Evolutionary conservation across 2,888 invertebrate species (phyloP).

Genomic region (Oasisia sp.): DNA sequence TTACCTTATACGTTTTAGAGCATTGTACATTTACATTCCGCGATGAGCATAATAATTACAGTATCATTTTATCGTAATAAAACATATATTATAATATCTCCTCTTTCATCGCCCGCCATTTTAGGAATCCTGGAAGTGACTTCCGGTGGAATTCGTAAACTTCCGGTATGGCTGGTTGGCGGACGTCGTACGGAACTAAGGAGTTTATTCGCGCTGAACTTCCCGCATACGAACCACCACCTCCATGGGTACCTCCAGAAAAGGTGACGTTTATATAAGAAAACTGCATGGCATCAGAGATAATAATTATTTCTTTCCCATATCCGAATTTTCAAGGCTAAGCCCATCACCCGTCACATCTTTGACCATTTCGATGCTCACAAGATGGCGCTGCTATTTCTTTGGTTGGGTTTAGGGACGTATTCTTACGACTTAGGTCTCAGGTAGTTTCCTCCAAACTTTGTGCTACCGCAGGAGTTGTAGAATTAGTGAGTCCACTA

Average conservation of each 20-base stretch:
- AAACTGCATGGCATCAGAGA: background rate
- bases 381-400: no score
- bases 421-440: no score
- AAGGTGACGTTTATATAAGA: constrained; percentile 45
- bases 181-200: constrained; percentile 14
- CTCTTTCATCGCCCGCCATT: background rate
- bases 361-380: no score
- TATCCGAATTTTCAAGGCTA: background rate
- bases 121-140: background rate
- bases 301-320: background rate
- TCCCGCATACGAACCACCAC: constrained; percentile 60
- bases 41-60: background rate
- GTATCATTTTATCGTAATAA: background rate
- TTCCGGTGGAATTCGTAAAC: background rate
- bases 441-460: no score
- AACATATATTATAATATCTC: background rate
- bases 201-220: constrained; percentile 40
- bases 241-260: constrained; percentile 56
- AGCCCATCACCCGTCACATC: no score
- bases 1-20: background rate
- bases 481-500: no score
- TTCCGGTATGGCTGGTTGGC: constrained; percentile 13
- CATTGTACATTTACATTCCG: background rate
- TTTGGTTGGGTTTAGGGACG: no score
- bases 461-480: no score